Evolutionary conservation across 2,888 invertebrate species (phyloP), one percentile per base, ranked within the genome.

Genomic region (Agrilus cyanescens): DNA sequence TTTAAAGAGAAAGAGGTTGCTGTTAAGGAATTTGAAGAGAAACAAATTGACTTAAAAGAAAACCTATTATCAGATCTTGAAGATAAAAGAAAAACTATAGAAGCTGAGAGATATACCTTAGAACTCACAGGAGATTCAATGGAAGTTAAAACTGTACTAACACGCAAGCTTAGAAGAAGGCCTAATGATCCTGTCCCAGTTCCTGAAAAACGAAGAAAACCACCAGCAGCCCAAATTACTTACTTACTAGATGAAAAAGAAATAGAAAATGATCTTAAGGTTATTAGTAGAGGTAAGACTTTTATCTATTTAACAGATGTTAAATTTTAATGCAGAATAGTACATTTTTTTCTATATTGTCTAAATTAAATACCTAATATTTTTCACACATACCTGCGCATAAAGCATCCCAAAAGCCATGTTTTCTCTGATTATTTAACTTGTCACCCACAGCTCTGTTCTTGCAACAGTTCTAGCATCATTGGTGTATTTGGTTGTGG

Each of bases 71-170:
- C 80, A 29, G 95, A 96, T 63, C 82, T 94, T 61, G 95, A 95
- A 60, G 95, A 96, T 56, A 93, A 94, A 59, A 75, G 85, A 57
- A 84, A 85, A 55, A 76, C 83, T 54, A 88, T 95, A 41, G 95
- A 96, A 65, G 78, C 79, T 45, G 96, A 96, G 62, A 69, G 91
- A 25, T 66, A 80, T 49, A 85, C 82, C 38, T 82, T 95, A 75
- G 96, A 96, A 62, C 68, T 96, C 1, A 90, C 88, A 41, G 90
- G 86, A 48, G 90, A 87, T 63, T 84, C 85, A 3, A 83, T 79
- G 73, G 87, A 87, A 73, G 84, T 87, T n/a, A 95, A 95, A 60
- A 91, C 95, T 10, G 87, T 88, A n/a, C 86, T 93, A 71, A 96
- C 95, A 25, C 75, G 96, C 18, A 96, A 95, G 65, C 69, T 96